phyloP scores from a whole-genome alignment of 1,140 invertebrate genomes.

The Drosophila insularis region DNA sequence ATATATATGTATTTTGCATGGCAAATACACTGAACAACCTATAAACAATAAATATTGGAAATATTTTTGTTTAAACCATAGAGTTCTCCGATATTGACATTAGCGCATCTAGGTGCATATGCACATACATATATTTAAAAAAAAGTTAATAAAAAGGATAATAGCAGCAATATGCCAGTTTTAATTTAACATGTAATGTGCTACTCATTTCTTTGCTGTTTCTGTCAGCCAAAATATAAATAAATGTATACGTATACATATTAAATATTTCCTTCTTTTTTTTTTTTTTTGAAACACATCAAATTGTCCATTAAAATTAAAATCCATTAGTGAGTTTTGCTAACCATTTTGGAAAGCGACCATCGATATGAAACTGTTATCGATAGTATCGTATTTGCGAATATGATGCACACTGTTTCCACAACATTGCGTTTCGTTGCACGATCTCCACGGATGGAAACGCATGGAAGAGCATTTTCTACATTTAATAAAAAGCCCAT shows the following conservation, averaged over 20 bases:
- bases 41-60: no score
- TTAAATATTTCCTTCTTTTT: not conserved
- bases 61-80: no score
- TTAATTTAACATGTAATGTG: not conserved
- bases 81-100: no score
- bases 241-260: no score
- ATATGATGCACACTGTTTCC: slow-evolving; percentile 6
- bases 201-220: slow-evolving; percentile 2
- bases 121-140: no score
- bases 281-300: no score
- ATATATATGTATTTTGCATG: no score
- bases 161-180: no score
- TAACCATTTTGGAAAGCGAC: not conserved
- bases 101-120: no score
- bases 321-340: not conserved
- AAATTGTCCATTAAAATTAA: not conserved
- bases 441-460: not conserved
- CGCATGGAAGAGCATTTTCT: no score
- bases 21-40: no score
- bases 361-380: not conserved
- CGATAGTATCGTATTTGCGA: not conserved
- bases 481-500: not conserved
- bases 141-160: no score
- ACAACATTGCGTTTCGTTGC: not conserved
- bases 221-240: not conserved